Percentiles rank a stretch among this genome's conserved stretches.
Conservation (phyloP, 2,113 vertebrate genomes). For the Emydura subglobosa region DNA sequence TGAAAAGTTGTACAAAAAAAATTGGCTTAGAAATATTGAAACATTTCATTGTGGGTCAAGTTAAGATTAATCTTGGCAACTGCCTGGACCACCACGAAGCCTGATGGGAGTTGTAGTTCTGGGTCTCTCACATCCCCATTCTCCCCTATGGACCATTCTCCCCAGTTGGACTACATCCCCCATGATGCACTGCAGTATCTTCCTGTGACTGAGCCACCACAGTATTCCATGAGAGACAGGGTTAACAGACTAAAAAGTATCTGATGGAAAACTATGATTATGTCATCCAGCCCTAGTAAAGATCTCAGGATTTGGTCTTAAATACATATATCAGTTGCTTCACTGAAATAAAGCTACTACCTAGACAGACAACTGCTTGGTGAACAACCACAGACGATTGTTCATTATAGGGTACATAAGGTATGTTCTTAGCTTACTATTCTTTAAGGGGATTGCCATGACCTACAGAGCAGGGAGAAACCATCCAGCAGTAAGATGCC, state of each 20-base stretch:
- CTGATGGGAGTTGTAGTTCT: not conserved
- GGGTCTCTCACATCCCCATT: not conserved
- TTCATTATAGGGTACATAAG: not conserved
- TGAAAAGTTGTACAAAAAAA: not conserved
- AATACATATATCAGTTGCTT: not conserved
- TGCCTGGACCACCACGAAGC: not conserved
- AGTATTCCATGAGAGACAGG: not conserved
- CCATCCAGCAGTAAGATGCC: not conserved
- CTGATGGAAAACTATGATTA: not conserved
- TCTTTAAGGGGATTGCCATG: not conserved
- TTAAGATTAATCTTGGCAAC: not conserved
- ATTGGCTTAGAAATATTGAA: not conserved
- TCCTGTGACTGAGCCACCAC: not conserved
- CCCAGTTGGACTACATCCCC: not conserved
- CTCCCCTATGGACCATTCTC: not conserved
- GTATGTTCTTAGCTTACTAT: not conserved
- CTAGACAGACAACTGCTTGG: not conserved
- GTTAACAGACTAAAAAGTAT: not conserved
- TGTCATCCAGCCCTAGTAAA: not conserved
- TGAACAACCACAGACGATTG: not conserved
- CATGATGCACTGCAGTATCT: not conserved
- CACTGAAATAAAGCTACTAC: not conserved
- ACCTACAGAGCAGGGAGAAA: not conserved
- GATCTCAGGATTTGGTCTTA: not conserved
- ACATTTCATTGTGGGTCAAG: not conserved